phyloP scores from a whole-genome alignment of 2,888 invertebrate genomes.

The Copidosoma aretas region DNA sequence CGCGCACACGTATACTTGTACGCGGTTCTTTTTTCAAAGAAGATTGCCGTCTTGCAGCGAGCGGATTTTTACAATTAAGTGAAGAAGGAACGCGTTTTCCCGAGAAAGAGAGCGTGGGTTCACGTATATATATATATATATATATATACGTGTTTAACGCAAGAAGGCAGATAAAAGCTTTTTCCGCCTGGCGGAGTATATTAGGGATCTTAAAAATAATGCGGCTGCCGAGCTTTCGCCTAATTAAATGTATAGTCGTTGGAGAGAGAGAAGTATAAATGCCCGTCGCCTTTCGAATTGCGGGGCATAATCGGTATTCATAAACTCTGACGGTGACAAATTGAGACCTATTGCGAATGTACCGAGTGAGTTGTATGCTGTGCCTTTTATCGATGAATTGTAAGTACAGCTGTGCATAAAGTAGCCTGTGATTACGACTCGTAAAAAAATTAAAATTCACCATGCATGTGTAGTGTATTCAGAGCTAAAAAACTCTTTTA shows the following conservation, averaged over 20 bases:
- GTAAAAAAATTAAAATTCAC: too few species aligned
- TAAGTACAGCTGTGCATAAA: too few species aligned
- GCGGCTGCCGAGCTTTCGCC: not conserved
- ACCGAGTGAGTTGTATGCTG: too few species aligned
- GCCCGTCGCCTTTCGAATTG: too few species aligned
- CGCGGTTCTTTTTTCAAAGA: not conserved
- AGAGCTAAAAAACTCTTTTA: too few species aligned
- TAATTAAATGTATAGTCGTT: conserved; percentile 19
- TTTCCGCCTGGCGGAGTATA: conserved; percentile 27
- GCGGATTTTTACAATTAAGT: conserved; percentile 58
- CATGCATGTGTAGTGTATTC: too few species aligned
- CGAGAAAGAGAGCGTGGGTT: conserved; percentile 20
- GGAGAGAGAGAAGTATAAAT: not conserved
- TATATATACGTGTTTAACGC: conserved; percentile 44
- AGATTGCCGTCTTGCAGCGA: conserved; percentile 43
- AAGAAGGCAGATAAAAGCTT: conserved; percentile 39
- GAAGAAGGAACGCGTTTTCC: conserved; percentile 42
- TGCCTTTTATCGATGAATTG: too few species aligned
- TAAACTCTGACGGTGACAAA: too few species aligned
- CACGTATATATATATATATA: too few species aligned
- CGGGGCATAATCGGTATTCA: too few species aligned
- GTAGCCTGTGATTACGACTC: too few species aligned
- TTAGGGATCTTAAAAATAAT: conserved; percentile 18
- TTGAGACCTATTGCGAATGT: too few species aligned
- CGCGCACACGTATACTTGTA: conserved; percentile 1